A percentile compares a stretch with the other conserved stretches of the same genome.
Conservation (phyloP, 2,888 invertebrate genomes). For the Prosopocoilus inquinatus region DNA sequence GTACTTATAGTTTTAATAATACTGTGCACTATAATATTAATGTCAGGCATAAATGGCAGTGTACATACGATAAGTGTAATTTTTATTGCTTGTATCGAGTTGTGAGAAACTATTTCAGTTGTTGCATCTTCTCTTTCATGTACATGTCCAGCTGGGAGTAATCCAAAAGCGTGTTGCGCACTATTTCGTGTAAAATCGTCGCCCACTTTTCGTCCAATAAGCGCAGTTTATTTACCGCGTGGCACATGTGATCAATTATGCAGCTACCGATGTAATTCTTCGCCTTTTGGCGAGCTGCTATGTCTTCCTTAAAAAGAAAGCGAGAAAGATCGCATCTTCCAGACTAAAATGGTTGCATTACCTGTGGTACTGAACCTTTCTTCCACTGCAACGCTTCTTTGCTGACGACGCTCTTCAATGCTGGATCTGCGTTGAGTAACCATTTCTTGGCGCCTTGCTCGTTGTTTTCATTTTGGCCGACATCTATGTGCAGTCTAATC, state of each 20-base stretch:
- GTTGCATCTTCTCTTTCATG: constrained; percentile 66
- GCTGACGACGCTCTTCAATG: constrained; percentile 76
- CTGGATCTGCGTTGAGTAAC: constrained; percentile 71
- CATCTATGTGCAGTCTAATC: constrained; percentile 67
- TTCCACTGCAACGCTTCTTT: constrained; percentile 85
- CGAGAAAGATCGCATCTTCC: neutral
- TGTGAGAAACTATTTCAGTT: constrained; percentile 39
- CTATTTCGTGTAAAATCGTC: constrained; percentile 70
- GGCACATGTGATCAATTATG: constrained; percentile 71
- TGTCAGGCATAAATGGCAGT: constrained; percentile 11
- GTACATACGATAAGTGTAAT: constrained; percentile 7
- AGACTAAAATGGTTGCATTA: constrained; percentile 25
- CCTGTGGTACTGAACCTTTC: constrained; percentile 58
- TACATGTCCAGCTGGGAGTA: constrained; percentile 80
- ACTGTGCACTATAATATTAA: constrained; percentile 9
- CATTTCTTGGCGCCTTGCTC: constrained; percentile 64
- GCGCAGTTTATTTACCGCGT: constrained; percentile 74
- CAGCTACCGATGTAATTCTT: constrained; percentile 63
- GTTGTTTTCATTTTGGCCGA: constrained; percentile 47
- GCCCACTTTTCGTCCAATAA: constrained; percentile 77
- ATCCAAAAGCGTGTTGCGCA: constrained; percentile 74
- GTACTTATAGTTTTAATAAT: constrained; percentile 15
- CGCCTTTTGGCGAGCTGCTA: constrained; percentile 71
- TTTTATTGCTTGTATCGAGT: neutral
- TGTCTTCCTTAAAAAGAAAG: constrained; percentile 62